These are phyloP conservation scores for Acleris holmiana DNA, from an alignment of 2,888 invertebrate genomes.

Conservation along the genomic window DNA sequence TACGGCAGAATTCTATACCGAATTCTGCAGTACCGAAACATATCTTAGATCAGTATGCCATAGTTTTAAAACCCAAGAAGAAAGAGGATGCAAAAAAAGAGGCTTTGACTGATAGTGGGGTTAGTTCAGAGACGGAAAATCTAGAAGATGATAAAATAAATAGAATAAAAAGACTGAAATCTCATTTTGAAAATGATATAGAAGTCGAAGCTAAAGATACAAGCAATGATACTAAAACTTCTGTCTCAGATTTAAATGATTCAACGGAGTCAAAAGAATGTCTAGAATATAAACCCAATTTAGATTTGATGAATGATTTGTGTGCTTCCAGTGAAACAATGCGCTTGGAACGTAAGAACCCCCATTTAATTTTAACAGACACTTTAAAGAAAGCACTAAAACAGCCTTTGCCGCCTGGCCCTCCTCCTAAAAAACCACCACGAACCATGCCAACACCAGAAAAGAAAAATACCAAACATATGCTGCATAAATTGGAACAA, in stretches of 20 bases:
- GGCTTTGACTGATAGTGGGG: conserved; percentile 78
- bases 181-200: conserved; percentile 51
- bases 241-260: conserved; percentile 8
- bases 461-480: conserved; percentile 71
- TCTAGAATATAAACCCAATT: conserved; percentile 53
- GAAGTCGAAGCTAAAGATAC: conserved; percentile 5
- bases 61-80: conserved; percentile 69
- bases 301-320: conserved; percentile 64
- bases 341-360: conserved; percentile 72
- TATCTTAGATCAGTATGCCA: conserved; percentile 77
- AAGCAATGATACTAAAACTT: conserved; percentile 13
- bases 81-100: conserved; percentile 64
- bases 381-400: conserved; percentile 87
- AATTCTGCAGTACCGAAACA: conserved; percentile 74
- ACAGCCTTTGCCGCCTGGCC: conserved; percentile 87
- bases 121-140: conserved; percentile 80
- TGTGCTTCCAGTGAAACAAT: conserved; percentile 75
- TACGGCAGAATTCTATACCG: conserved; percentile 59
- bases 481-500: conserved; percentile 86
- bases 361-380: conserved; percentile 79
- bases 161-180: conserved; percentile 59
- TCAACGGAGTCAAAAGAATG: conserved; percentile 30
- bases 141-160: conserved; percentile 70
- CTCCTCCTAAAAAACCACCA: conserved; percentile 91
- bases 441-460: conserved; percentile 81